These are phyloP conservation scores for Cheirogaleus medius DNA, from an alignment of 2,113 vertebrate species.

Conservation along the genomic window DNA sequence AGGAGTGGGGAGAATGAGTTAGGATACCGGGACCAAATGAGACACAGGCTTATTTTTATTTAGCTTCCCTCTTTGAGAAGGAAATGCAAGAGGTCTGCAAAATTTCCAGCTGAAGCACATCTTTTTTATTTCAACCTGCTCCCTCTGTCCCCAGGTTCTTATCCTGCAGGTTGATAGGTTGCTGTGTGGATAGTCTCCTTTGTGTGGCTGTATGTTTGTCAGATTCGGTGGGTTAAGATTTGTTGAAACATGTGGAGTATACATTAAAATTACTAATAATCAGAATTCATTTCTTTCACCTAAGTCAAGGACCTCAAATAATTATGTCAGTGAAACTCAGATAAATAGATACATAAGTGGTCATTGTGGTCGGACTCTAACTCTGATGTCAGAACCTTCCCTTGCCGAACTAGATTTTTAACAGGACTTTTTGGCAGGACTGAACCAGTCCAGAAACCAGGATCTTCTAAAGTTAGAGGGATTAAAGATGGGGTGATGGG, in stretches of 20 bases:
- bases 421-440: neutral
- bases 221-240: neutral
- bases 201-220: neutral
- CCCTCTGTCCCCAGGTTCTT: neutral
- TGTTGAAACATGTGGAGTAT: neutral
- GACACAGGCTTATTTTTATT: conserved; percentile 86
- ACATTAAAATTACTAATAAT: neutral
- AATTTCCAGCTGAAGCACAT: neutral
- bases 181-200: neutral
- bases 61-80: conserved; percentile 73
- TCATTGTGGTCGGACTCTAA: no score
- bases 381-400: neutral
- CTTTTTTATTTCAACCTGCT: neutral
- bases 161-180: neutral
- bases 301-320: neutral
- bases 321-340: neutral
- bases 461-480: neutral
- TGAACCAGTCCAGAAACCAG: accelerated
- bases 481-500: neutral
- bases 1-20: conserved; percentile 72
- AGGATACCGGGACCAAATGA: conserved; percentile 87
- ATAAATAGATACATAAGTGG: neutral
- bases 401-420: neutral
- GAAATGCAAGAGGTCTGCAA: conserved; percentile 33
- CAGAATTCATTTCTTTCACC: neutral